These are phyloP conservation scores for Hydrochoerus hydrochaeris DNA, from an alignment of 2,113 vertebrate species.

Conservation along the genomic window DNA sequence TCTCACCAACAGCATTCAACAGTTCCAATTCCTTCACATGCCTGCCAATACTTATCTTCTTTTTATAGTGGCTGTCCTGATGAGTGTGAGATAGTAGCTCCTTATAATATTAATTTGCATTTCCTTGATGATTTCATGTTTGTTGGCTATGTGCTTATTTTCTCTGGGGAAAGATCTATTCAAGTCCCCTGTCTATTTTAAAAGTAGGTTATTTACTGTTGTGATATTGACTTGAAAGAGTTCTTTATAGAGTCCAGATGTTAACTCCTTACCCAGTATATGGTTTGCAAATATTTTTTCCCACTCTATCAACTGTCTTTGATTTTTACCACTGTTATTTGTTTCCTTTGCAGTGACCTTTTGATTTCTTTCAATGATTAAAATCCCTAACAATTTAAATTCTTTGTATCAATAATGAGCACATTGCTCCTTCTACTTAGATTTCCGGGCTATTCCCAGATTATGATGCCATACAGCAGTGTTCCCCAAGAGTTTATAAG, in stretches of 20 bases:
- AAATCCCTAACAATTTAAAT: slow-evolving; percentile 12
- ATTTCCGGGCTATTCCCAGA: not conserved
- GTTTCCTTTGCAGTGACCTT: not conserved
- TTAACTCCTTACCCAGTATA: not conserved
- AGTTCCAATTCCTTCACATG: not conserved
- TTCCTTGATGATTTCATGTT: not conserved
- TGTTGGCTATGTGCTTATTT: not conserved
- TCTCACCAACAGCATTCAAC: not conserved
- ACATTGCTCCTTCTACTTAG: not conserved
- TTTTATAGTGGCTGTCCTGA: not conserved
- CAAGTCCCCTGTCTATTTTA: not conserved
- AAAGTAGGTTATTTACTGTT: not conserved
- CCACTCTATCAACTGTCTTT: not conserved
- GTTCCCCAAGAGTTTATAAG: not conserved
- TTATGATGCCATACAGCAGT: not conserved
- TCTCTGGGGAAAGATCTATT: slow-evolving; percentile 17
- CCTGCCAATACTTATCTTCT: not conserved
- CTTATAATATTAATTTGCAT: slow-evolving; percentile 14
- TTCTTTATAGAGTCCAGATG: not conserved
- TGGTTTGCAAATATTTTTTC: not conserved
- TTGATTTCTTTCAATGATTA: not conserved
- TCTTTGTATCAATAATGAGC: not conserved
- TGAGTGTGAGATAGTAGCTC: not conserved
- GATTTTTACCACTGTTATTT: not conserved
- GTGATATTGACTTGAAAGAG: not conserved